phyloP scores from a whole-genome alignment of 2,113 vertebrate species.

The Montifringilla adamsi region DNA sequence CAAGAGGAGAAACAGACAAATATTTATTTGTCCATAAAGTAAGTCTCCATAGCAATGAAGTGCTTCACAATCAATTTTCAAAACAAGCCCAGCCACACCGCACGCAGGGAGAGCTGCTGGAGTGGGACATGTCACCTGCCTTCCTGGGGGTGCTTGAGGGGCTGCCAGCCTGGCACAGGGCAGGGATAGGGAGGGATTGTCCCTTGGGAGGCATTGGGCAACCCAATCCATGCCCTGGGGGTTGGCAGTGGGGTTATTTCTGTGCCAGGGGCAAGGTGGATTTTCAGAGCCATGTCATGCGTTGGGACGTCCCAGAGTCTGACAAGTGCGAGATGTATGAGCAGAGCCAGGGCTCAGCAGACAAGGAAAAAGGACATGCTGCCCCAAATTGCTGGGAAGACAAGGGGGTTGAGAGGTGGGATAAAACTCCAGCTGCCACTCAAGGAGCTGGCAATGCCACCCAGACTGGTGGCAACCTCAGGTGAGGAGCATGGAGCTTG shows the following conservation, averaged over 20 bases:
- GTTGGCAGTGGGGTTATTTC: not conserved
- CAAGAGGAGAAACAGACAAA: not conserved
- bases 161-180: not conserved
- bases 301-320: not conserved
- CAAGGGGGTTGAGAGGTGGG: not conserved
- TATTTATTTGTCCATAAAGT: conserved; percentile 32
- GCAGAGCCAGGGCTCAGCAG: not conserved
- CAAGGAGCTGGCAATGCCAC: rapidly evolving
- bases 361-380: not conserved
- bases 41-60: conserved; percentile 20
- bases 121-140: rapidly evolving
- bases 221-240: no score
- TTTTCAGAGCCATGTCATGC: not conserved
- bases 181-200: not conserved
- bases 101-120: not conserved
- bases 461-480: rapidly evolving
- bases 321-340: not conserved
- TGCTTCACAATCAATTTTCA: not conserved
- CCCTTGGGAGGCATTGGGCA: rapidly evolving
- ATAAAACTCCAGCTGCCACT: not conserved
- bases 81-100: not conserved
- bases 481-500: rapidly evolving
- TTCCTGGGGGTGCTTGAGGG: rapidly evolving
- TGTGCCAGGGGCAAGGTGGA: not conserved
- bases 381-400: not conserved